A percentile compares a stretch with the other conserved stretches of the same genome.
Conservation (phyloP, 2,888 invertebrate species). For the Drosophila formosana region DNA sequence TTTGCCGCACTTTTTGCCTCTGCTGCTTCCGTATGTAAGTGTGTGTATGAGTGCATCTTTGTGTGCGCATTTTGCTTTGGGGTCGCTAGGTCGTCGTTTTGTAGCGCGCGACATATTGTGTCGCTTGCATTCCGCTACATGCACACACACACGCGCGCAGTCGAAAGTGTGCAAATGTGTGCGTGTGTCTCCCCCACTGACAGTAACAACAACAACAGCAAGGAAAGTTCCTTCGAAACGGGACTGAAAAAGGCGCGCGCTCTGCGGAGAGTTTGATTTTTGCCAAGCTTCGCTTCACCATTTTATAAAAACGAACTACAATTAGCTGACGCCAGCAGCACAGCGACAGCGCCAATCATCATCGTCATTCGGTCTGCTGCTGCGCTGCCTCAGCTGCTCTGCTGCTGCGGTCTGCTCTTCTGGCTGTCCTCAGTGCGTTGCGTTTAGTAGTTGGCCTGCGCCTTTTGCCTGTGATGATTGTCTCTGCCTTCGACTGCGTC, state of each 20-base stretch:
- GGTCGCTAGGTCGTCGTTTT: constrained; percentile 68
- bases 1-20: constrained; percentile 74
- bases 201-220: constrained; percentile 6
- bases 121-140: constrained; percentile 63
- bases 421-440: constrained; percentile 40
- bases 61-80: constrained; percentile 58
- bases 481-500: constrained; percentile 20
- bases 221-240: constrained; percentile 42
- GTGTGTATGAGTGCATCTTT: constrained; percentile 19
- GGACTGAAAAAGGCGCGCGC: constrained; percentile 68
- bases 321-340: constrained; percentile 69
- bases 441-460: constrained; percentile 39
- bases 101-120: constrained; percentile 60
- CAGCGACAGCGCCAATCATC: constrained; percentile 68
- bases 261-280: constrained; percentile 33
- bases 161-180: constrained; percentile 6
- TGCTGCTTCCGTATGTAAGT: constrained; percentile 58
- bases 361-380: constrained; percentile 61
- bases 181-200: constrained; percentile 31
- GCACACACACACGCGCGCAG: not conserved
- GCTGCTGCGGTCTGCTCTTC: constrained; percentile 8
- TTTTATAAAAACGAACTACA: constrained; percentile 64
- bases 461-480: constrained; percentile 29
- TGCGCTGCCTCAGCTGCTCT: constrained; percentile 46
- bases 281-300: constrained; percentile 67